Base-by-base conservation (phyloP, 2,113 vertebrate species). In the Acrocephalus arundinaceus region DNA sequence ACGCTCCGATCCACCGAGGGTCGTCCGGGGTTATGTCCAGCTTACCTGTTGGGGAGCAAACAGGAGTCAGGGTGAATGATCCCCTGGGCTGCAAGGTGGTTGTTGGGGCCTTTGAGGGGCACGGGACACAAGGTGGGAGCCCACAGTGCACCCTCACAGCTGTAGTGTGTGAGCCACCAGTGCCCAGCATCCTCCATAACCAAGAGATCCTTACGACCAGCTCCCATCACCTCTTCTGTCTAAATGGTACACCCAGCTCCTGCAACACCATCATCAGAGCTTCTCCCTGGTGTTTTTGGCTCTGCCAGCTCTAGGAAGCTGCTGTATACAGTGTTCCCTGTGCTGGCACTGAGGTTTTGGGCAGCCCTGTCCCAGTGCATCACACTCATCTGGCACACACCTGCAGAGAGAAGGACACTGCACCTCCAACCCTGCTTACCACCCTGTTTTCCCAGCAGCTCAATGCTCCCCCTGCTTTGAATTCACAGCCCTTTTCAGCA, bases 1-100 rank as follows among this genome's bases (percentile, higher is more conserved):
- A 99, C 28, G 99, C 99, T 73, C 99, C 99, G 7, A 99, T 99
- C 99, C 99, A 99, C 59, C 99, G 98, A 5, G 99, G 99, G 98
- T 99, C 99, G 0, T 99, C 99, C 0, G 99, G 98, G 23, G 98
- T 99, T 95, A 99, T 99, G 97, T 98, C 97, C 97, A 99, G 98
- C 78, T 97, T 98, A 92, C 97, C 99, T 99, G 98, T 0, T 59
- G 28, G 33, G 46, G 71, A n/a, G 71, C 41, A 49, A 45, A 57
- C 55, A 15, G 1, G 1, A 1, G 12, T 97, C 30, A 96, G 62
- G 2, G n/a, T 5, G 76, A 24, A 51, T 1, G 33, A 23, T 12
- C 4, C 23, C 2, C 1, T 3, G 35, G 37, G 55, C 19, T 54
- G 24, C 10, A 35, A 30, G 43, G 35, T 1, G 28, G 27, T 30